Evolutionary conservation across 2,797 vertebrate genomes (phyloP).

Genomic region (Triplophysa bombifrons): DNA sequence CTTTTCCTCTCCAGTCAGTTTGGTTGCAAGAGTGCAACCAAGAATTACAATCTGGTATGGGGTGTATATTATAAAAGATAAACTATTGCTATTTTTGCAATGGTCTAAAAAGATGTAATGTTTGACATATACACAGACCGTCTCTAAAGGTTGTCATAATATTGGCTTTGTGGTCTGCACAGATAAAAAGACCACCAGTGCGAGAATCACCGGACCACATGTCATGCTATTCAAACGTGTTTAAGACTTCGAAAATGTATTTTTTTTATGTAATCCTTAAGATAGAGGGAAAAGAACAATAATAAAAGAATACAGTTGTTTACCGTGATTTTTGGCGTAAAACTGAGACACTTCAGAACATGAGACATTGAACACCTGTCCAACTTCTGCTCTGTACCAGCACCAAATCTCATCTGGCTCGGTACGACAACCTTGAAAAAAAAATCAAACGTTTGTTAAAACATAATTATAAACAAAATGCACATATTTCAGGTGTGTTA

Average conservation of each 20-base stretch:
- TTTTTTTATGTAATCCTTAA: neutral
- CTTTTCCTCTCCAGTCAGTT: neutral
- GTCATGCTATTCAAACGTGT: neutral
- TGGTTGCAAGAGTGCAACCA: conserved; percentile 13
- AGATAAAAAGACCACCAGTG: conserved; percentile 10
- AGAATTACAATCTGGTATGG: conserved; percentile 20
- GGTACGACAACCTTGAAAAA: conserved; percentile 70
- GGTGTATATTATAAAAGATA: conserved; percentile 1
- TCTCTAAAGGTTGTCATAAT: neutral
- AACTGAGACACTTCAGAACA: conserved; percentile 74
- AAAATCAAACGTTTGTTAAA: neutral
- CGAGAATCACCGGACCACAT: neutral
- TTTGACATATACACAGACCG: conserved; percentile 19
- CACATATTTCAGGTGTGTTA: neutral
- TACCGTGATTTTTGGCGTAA: conserved; percentile 73
- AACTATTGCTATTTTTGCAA: no score
- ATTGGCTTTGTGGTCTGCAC: neutral
- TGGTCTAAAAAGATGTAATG: conserved; percentile 37
- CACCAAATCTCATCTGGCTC: conserved; percentile 73
- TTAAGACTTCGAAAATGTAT: no score
- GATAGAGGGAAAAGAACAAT: neutral
- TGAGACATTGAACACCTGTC: conserved; percentile 71
- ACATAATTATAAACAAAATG: neutral
- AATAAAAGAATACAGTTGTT: conserved; percentile 27
- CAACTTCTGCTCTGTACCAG: conserved; percentile 72